A percentile compares a stretch with the other conserved stretches of the same genome.
phyloP scores from a whole-genome alignment of 2,888 invertebrate genomes.

The Furcula furcula region DNA sequence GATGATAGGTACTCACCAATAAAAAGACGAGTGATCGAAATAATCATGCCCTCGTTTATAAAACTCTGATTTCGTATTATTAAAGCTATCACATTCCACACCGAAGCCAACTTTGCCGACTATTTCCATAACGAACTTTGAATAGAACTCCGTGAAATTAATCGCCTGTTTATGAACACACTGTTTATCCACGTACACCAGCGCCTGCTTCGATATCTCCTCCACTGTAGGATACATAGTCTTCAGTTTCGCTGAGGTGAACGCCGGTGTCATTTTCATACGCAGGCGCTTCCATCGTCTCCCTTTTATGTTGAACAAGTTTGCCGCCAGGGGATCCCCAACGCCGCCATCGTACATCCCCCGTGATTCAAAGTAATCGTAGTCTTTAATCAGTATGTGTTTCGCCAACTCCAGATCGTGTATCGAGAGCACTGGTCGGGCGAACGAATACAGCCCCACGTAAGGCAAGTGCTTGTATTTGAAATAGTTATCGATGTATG shows the following conservation, averaged over 20 bases:
- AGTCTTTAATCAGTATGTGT: conserved; percentile 83
- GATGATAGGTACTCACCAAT: conserved; percentile 53
- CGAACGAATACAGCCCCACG: conserved; percentile 84
- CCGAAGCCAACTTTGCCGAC: conserved; percentile 84
- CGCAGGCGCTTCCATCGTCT: conserved; percentile 84
- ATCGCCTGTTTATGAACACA: conserved; percentile 52
- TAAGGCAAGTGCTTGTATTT: conserved; percentile 71
- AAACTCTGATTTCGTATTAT: conserved; percentile 79
- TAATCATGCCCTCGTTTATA: conserved; percentile 67
- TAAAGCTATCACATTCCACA: conserved; percentile 82
- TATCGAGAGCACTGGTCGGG: conserved; percentile 82
- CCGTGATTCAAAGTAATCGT: conserved; percentile 84
- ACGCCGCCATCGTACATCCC: conserved; percentile 83
- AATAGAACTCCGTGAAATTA: conserved; percentile 80
- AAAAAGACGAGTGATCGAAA: conserved; percentile 58
- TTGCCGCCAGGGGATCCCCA: conserved; percentile 82
- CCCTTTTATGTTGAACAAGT: conserved; percentile 81
- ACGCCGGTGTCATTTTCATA: conserved; percentile 84
- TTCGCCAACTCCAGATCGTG: conserved; percentile 84
- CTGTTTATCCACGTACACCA: conserved; percentile 55
- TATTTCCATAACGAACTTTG: conserved; percentile 83
- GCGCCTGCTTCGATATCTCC: conserved; percentile 77
- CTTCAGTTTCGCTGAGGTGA: conserved; percentile 85
- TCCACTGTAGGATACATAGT: conserved; percentile 83
- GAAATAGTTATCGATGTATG: conserved; percentile 82